Evolutionary conservation across 2,888 invertebrate genomes (phyloP).

Genomic region (Agrotis segetum): DNA sequence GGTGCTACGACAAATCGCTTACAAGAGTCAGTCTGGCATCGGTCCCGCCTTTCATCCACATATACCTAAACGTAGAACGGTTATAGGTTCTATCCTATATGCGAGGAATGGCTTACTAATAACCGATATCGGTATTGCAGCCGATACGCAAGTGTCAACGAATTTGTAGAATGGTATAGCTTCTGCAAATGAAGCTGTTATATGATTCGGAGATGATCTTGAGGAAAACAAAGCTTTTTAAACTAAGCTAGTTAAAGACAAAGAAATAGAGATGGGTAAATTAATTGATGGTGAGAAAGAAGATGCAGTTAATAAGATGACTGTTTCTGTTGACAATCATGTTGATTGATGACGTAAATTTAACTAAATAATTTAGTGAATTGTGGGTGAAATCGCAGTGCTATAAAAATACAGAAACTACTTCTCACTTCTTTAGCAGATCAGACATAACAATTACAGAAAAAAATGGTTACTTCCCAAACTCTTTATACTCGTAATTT

Average conservation of each 20-base stretch:
- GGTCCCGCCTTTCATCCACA: not conserved
- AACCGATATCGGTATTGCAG: slow-evolving; percentile 46
- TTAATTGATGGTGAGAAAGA: no score
- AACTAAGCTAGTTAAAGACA: not conserved
- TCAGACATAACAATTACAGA: no score
- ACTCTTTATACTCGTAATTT: not conserved
- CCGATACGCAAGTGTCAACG: slow-evolving; percentile 23
- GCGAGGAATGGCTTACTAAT: slow-evolving; percentile 38
- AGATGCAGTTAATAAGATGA: not conserved
- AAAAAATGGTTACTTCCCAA: no score
- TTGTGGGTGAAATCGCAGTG: not conserved
- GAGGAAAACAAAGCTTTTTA: not conserved
- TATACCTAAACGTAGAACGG: not conserved
- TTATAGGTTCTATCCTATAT: not conserved
- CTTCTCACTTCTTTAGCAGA: no score
- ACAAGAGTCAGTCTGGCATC: slow-evolving; percentile 33
- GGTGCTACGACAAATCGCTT: slow-evolving; percentile 38
- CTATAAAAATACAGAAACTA: not conserved
- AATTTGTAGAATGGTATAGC: not conserved
- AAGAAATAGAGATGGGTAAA: not conserved
- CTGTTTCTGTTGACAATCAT: not conserved
- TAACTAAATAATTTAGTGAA: not conserved
- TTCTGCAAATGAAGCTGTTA: no score
- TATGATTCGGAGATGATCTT: not conserved
- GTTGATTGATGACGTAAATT: not conserved